Evolutionary conservation across 1,140 invertebrate species (phyloP).

Genomic region (Tetramorium parvispinum): DNA sequence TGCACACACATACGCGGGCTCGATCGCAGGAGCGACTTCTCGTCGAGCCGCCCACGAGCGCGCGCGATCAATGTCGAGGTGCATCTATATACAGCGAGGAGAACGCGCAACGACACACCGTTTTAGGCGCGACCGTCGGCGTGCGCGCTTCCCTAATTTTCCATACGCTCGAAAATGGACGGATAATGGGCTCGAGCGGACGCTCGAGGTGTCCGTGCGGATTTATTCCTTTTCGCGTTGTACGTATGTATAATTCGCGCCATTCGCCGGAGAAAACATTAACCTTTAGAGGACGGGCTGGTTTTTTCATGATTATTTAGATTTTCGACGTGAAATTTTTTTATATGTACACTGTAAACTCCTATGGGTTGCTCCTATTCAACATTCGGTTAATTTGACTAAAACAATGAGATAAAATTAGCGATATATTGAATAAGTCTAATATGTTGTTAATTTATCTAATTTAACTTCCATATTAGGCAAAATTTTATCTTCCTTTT

Average conservation of each 20-base stretch:
- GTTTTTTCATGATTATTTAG: no score
- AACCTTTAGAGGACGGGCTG: no score
- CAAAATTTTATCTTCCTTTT: no score
- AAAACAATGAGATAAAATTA: no score
- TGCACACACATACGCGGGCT: neutral
- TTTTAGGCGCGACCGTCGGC: neutral
- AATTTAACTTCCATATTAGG: no score
- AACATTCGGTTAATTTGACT: no score
- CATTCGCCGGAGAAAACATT: neutral
- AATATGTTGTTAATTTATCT: no score
- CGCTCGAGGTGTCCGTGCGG: neutral
- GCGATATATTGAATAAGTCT: no score
- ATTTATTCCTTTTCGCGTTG: neutral
- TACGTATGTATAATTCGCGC: no score
- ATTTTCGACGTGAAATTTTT: no score
- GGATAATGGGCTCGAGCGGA: conserved; percentile 18
- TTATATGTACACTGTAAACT: no score
- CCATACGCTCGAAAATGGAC: conserved; percentile 21
- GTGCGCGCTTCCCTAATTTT: conserved; percentile 26
- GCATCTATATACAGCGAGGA: neutral
- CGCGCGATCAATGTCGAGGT: conserved; percentile 41
- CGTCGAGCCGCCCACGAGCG: neutral
- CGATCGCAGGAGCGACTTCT: conserved; percentile 32
- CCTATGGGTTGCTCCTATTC: no score
- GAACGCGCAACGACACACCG: neutral